Evolutionary conservation across 1,140 invertebrate genomes (phyloP), one percentile per base, ranked within the genome.

Genomic region (Drosophila subpulchrella): DNA sequence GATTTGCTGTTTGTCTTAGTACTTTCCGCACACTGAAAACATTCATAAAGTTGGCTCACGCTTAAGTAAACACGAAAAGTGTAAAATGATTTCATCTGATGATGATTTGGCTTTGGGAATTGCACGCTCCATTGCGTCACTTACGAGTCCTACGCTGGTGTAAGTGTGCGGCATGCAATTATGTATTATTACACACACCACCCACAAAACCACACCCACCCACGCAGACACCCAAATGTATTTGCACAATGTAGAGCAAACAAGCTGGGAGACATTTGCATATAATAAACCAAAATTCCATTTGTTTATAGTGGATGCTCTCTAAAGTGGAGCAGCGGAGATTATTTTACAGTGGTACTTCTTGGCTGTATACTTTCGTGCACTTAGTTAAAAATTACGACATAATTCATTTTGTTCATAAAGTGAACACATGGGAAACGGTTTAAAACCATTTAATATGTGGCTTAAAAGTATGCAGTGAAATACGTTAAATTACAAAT

Each of bases 11-110:
- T 85, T 85, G 81, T 57, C 81, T 84, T 85, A 76, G 81, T 79
- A 53, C 51, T 78, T 71, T 59, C 34, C 15, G 11, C 41, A 48
- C 59, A 56, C 71, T 70, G 61, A 63, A 56, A 75, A 46, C 75
- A 78, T 86, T 86, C 65, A 79, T 79, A 88, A 86, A 86, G 66
- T 86, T 78, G 78, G 66, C 71, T 72, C 78, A 86, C 83, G 83
- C 83, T 88, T 76, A 86, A 86, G 83, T 86, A 88, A 88, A 88
- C 83, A 79, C 75, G 62, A 88, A 86, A 86, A 86, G 83, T 86
- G 83, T 76, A 78, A 86, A 86, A 88, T 79, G 81, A 85, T 85
- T 85, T 85, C 81, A 81, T 78, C 75, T 85, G 78, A 85, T 81
- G 81, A 82, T 83, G 81, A 84, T 76, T 84, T 80, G 76, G 81